Percentiles rank a stretch among this genome's conserved stretches.
phyloP scores from a whole-genome alignment of 2,113 vertebrate species.

The Leptocoma aspasia region DNA sequence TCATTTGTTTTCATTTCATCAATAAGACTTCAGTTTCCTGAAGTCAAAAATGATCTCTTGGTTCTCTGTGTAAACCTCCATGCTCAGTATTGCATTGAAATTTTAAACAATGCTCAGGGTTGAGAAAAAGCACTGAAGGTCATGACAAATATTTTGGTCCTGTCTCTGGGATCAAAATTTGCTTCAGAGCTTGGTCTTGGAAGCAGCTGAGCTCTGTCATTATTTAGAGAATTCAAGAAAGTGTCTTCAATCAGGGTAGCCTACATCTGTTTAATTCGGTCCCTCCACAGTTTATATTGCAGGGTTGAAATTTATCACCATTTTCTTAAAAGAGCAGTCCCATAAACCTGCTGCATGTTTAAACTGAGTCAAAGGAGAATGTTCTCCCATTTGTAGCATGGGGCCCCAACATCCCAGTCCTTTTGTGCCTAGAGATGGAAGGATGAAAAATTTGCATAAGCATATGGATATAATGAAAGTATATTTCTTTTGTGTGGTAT shows the following conservation, averaged over 20 bases:
- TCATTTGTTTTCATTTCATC: neutral
- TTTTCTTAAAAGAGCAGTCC: neutral
- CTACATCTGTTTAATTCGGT: neutral
- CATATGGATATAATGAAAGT: neutral
- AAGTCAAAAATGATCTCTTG: neutral
- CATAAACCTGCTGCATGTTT: neutral
- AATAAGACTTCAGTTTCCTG: neutral
- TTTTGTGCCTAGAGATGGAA: neutral
- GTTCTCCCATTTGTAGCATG: neutral
- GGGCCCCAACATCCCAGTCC: neutral
- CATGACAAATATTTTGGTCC: neutral
- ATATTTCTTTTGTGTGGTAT: neutral
- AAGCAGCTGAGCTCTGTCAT: neutral
- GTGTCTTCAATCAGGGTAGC: neutral
- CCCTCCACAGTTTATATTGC: neutral
- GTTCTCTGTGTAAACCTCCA: neutral
- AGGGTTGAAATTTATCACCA: neutral
- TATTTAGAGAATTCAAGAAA: neutral
- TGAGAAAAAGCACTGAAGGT: neutral
- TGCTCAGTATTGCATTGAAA: neutral
- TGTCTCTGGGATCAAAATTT: neutral
- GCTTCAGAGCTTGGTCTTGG: neutral
- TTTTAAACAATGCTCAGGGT: neutral
- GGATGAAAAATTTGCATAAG: neutral
- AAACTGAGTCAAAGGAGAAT: neutral